These are phyloP conservation scores for Mormyrops boulengeri DNA, from an alignment of 2,797 vertebrate genomes.

Conservation along the genomic window DNA sequence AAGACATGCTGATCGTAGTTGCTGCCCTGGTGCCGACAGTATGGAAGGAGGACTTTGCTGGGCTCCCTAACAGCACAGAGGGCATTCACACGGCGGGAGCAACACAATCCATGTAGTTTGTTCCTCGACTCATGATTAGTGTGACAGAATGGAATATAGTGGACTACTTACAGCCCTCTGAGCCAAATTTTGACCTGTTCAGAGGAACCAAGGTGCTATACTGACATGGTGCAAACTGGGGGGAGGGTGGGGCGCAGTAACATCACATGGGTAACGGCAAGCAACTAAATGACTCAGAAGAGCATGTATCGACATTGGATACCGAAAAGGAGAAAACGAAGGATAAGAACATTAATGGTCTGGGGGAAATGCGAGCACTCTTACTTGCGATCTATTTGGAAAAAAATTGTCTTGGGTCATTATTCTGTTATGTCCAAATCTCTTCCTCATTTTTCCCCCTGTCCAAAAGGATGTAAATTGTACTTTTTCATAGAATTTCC, in stretches of 20 bases:
- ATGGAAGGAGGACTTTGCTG: background rate
- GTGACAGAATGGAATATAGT: background rate
- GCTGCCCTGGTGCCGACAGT: background rate
- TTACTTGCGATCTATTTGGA: background rate
- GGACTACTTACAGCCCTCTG: conserved; percentile 1
- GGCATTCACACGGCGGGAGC: background rate
- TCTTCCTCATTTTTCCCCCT: conserved; percentile 47
- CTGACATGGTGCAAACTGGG: background rate
- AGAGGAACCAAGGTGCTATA: background rate
- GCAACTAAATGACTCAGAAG: background rate
- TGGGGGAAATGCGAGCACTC: background rate
- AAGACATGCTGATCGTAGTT: background rate
- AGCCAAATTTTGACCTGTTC: background rate
- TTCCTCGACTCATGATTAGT: background rate
- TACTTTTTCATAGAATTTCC: conserved; percentile 21
- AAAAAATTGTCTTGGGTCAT: conserved; percentile 1
- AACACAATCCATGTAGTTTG: background rate
- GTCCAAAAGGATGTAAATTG: conserved; percentile 36
- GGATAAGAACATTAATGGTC: background rate
- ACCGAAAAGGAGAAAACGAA: background rate
- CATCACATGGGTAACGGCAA: background rate
- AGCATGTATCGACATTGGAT: background rate
- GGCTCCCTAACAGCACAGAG: background rate
- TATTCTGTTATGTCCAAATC: background rate
- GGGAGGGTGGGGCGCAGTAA: background rate